Evolutionary conservation across 1,140 invertebrate species (phyloP), one percentile per base, ranked within the genome.

Genomic region (Micrasema longulum): DNA sequence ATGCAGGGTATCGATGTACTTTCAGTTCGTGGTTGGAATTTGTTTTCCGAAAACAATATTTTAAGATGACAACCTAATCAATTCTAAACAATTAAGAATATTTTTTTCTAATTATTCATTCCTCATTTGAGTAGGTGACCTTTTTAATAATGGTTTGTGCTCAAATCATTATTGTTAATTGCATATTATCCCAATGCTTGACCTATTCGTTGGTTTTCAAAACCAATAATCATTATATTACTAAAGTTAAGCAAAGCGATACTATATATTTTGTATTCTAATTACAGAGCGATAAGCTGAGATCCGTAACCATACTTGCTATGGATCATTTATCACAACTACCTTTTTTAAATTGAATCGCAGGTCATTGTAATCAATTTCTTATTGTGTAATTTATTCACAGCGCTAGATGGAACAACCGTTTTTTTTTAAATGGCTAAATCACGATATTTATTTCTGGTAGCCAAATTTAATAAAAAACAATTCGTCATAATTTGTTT

Each of bases 291-390:
- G 52, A n/a, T 31, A 31, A 55, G 14, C 16, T 10, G 20, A 55
- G 31, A 55, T 55, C 52, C 26, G 12, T n/a, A 11, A 14, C 31
- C 52, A 20, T 57, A 1, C 36, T 57, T 57, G 20, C 36, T 57
- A 52, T 52, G 23, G 23, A 52, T 52, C n/a, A n/a, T n/a, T n/a
- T 23, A 23, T 52, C 6, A 11, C 48, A 20, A 52, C 48, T 31
- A n/a, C 36, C 36, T 57, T 16, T n/a, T 36, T 20, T 14, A 38
- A 57, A 38, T 36, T 0, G 16, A 57, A 57, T 57, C 53, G 20
- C 14, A 6, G 53, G 53, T 57, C 36, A 57, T 57, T 57, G 35
- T 57, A 36, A 38, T 57, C 53, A 57, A 57, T 57, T 57, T 57
- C 31, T n/a, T 38, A 35, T 57, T 36, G 18, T 57, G 53, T 57